Evolutionary conservation across 2,797 vertebrate genomes (phyloP), one percentile per base, ranked within the genome.

Genomic region (Amniataba percoides): DNA sequence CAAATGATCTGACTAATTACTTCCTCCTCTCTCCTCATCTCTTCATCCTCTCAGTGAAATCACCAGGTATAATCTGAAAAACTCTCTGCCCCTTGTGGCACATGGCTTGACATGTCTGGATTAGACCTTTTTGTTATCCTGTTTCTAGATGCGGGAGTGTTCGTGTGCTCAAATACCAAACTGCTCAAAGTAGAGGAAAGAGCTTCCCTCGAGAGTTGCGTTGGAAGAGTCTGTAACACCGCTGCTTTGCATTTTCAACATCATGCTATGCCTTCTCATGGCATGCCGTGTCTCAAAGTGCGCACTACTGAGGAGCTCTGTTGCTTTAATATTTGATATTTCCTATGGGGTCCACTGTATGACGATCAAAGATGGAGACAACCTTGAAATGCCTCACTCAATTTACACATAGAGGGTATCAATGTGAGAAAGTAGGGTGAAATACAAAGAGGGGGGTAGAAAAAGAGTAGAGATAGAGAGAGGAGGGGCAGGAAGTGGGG

Each of bases 251-350:
- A 83, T 92, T 83, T 66, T 23, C 15, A 77, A 70, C 79, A 73
- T 78, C 68, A 78, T 45, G 31, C 81, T 34, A 83, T 73, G 77
- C 74, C 60, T 89, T 90, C 84, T 85, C 69, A 59, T 52, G 72
- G 75, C 86, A 79, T 46, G 34, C 25, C 51, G 25, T 64, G 76
- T 67, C 83, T 85, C 67, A 62, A 45, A 83, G 86, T 66, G 70
- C 49, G 79, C 78, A 23, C 42, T 34, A 11, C 48, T 12, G 62
- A 81, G 74, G 31, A 80, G 69, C 85, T 69, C 69, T 77, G 79
- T 71, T 74, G 72, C 77, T 90, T 91, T 89, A 89, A 91, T 93
- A 91, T 91, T 93, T 92, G 59, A 93, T 89, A 72, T 87, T 84
- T 93, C 89, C 91, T 89, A 64, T 88, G 90, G 87, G 88, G 71